phyloP scores from a whole-genome alignment of 2,888 invertebrate genomes.

The Carabus problematicus region DNA sequence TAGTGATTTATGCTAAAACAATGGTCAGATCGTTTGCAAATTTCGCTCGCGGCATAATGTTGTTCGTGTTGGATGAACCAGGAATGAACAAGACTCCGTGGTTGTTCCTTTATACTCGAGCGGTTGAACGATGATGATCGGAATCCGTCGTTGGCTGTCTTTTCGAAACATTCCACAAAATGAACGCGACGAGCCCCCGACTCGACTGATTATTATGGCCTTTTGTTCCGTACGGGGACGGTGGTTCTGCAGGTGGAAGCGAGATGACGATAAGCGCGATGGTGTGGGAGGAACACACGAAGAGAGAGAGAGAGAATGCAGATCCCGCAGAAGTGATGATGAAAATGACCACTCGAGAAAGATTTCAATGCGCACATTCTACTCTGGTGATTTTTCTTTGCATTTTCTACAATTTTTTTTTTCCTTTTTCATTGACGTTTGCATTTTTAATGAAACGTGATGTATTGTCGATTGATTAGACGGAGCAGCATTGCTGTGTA shows the following conservation, averaged over 20 bases:
- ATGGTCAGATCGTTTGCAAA: too few species aligned
- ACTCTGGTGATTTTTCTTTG: conserved; percentile 27
- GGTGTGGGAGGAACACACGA: too few species aligned
- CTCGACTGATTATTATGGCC: background rate
- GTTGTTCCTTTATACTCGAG: too few species aligned
- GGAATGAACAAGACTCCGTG: too few species aligned
- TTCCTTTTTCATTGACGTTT: conserved; percentile 31
- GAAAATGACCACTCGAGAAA: too few species aligned
- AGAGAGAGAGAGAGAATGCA: too few species aligned
- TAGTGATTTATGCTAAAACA: too few species aligned
- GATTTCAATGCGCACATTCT: background rate
- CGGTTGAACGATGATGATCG: conserved; percentile 14
- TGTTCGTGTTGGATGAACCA: conserved; percentile 20
- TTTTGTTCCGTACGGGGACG: background rate
- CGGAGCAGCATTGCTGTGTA: conserved; percentile 13
- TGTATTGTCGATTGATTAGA: conserved; percentile 38
- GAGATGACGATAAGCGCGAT: too few species aligned
- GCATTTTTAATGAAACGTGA: conserved; percentile 34
- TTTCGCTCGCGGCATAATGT: background rate
- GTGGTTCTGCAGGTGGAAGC: too few species aligned
- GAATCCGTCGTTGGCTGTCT: conserved; percentile 23
- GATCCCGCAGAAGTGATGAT: too few species aligned
- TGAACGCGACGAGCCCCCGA: conserved; percentile 2
- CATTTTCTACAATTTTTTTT: too few species aligned
- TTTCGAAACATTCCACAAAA: conserved; percentile 35